Conservation (phyloP, 2,888 invertebrate genomes). For the Rhorus exstirpatorius region DNA sequence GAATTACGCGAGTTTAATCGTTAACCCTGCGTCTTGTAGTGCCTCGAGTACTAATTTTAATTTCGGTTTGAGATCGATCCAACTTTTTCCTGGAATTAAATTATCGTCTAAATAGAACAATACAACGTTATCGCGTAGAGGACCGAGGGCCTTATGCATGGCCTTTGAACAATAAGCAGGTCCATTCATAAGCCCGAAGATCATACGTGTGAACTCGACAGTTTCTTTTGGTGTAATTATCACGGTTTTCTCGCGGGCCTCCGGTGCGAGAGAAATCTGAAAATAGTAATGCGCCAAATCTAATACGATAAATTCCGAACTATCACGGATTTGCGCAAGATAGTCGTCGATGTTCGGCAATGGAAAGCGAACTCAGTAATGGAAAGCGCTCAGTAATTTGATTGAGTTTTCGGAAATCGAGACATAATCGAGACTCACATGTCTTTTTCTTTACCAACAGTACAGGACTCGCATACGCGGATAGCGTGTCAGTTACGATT, state of each 20-base stretch:
- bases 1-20: conserved; percentile 77
- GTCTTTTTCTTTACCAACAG: neutral
- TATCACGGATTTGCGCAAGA: conserved; percentile 1
- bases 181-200: conserved; percentile 72
- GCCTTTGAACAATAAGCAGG: conserved; percentile 62
- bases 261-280: conserved; percentile 17
- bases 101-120: conserved; percentile 78
- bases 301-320: neutral
- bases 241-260: no score
- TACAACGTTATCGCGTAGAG: conserved; percentile 64
- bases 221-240: conserved; percentile 27
- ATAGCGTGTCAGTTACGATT: neutral
- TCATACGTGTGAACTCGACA: conserved; percentile 51
- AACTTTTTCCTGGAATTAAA: conserved; percentile 71
- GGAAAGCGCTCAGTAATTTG: neutral
- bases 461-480: neutral
- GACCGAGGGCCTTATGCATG: conserved; percentile 51
- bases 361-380: conserved; percentile 1
- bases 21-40: conserved; percentile 70
- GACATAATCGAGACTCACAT: neutral
- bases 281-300: conserved; percentile 39
- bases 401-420: neutral
- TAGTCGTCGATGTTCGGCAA: conserved; percentile 10
- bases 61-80: conserved; percentile 70
- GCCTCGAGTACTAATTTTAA: conserved; percentile 52